phyloP scores from a whole-genome alignment of 2,888 invertebrate species.

The Calameuta pallipes region DNA sequence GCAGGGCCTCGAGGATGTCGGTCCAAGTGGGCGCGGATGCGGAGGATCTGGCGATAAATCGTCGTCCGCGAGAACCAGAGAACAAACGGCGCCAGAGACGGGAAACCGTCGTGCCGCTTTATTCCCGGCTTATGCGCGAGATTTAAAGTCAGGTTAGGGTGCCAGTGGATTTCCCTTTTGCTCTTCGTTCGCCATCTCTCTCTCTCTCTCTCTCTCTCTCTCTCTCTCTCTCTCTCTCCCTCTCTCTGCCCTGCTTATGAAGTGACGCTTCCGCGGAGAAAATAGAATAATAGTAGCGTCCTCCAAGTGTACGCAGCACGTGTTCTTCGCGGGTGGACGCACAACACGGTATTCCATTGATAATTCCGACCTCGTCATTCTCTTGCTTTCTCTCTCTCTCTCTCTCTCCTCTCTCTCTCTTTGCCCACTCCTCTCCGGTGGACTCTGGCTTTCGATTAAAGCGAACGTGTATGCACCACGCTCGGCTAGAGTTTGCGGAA shows the following conservation, averaged over 20 bases:
- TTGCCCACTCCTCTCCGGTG: neutral
- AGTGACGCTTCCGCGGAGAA: constrained; percentile 13
- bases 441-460: neutral
- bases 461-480: neutral
- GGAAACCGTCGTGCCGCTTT: neutral
- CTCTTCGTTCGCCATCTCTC: neutral
- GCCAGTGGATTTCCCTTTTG: neutral
- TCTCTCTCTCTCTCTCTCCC: too few species aligned
- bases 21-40: neutral
- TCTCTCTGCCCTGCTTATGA: neutral
- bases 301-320: constrained; percentile 19
- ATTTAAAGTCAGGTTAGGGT: neutral
- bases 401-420: neutral
- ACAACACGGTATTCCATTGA: constrained; percentile 49
- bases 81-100: neutral
- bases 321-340: constrained; percentile 32
- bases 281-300: constrained; percentile 29
- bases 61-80: neutral
- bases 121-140: neutral
- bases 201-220: too few species aligned
- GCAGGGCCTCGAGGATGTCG: neutral
- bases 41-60: neutral
- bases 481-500: neutral
- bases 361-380: constrained; percentile 27
- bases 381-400: too few species aligned